phyloP scores from a whole-genome alignment of 2,797 vertebrate genomes.

The Manis pentadactyla region DNA sequence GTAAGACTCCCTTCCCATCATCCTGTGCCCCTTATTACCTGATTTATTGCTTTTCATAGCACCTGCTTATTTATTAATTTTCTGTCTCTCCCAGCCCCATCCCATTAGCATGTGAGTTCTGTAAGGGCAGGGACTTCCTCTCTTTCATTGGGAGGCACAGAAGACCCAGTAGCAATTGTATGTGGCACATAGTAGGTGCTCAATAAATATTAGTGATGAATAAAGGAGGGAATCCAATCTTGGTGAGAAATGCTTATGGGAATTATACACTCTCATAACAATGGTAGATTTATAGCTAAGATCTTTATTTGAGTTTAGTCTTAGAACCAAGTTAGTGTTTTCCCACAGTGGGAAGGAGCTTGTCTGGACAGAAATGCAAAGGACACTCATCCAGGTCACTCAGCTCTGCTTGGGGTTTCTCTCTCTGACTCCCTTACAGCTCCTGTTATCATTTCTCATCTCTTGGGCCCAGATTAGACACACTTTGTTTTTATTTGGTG shows the following conservation, averaged over 20 bases:
- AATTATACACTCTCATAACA: neutral
- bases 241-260: neutral
- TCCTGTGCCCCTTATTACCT: neutral
- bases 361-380: neutral
- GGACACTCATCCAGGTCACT: neutral
- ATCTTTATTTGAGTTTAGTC: neutral
- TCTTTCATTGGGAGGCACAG: neutral
- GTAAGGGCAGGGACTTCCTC: neutral
- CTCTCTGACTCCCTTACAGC: neutral
- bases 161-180: neutral
- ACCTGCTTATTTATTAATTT: neutral
- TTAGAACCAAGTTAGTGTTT: neutral
- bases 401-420: neutral
- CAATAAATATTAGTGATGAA: neutral
- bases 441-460: neutral
- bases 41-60: neutral
- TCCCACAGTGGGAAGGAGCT: neutral
- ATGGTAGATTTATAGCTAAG: neutral
- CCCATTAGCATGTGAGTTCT: neutral
- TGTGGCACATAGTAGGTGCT: neutral
- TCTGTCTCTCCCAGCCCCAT: neutral
- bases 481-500: neutral
- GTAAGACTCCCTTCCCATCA: neutral
- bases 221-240: neutral
- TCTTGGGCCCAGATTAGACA: neutral